phyloP scores from a whole-genome alignment of 2,888 invertebrate species.

The Drosophila prolongata region DNA sequence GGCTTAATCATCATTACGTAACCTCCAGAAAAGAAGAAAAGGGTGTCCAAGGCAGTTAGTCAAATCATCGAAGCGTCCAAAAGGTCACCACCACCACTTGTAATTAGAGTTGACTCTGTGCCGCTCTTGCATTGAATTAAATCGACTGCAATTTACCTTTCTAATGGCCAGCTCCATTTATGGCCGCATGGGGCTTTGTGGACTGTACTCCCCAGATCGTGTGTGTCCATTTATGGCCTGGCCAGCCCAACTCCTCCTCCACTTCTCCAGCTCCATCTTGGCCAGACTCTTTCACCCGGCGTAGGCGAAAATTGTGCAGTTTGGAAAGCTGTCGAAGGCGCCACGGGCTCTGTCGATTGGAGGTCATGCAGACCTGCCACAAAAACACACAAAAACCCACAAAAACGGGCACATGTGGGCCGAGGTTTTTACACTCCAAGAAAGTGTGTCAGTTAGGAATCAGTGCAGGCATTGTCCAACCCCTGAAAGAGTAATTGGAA shows the following conservation, averaged over 20 bases:
- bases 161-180: slow-evolving; percentile 51
- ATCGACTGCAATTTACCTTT: slow-evolving; percentile 52
- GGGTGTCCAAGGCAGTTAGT: slow-evolving; percentile 24
- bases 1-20: slow-evolving; percentile 30
- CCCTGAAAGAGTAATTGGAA: slow-evolving; percentile 20
- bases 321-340: slow-evolving; percentile 69
- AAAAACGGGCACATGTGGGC: slow-evolving; percentile 31
- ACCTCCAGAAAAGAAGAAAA: not conserved
- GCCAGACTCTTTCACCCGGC: slow-evolving; percentile 39
- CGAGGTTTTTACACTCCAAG: slow-evolving; percentile 36
- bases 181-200: slow-evolving; percentile 20
- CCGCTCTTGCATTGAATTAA: slow-evolving; percentile 46
- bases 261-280: not conserved
- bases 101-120: slow-evolving; percentile 39
- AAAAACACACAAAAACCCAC: slow-evolving; percentile 6
- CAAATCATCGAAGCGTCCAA: slow-evolving; percentile 36
- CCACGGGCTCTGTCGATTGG: slow-evolving; percentile 50
- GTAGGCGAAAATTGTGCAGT: slow-evolving; percentile 75
- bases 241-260: slow-evolving; percentile 23
- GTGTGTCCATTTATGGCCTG: slow-evolving; percentile 49
- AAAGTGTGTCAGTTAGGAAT: slow-evolving; percentile 38
- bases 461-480: slow-evolving; percentile 26
- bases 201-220: slow-evolving; percentile 41
- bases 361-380: slow-evolving; percentile 39
- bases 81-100: slow-evolving; percentile 37